A percentile compares a stretch with the other conserved stretches of the same genome.
phyloP scores from a whole-genome alignment of 2,888 invertebrate genomes.

The Cheilosia soror region DNA sequence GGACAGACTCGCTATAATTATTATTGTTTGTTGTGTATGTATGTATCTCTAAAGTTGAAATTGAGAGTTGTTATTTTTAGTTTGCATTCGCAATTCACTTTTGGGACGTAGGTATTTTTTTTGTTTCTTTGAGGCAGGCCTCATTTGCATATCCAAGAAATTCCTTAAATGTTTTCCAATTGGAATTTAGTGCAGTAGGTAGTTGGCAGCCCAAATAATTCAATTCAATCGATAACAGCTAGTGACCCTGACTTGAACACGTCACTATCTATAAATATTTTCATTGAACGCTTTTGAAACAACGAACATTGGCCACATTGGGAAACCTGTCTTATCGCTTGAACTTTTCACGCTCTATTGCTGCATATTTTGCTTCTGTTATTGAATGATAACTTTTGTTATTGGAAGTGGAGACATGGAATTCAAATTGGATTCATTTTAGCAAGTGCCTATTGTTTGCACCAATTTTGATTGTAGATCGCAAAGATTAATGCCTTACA shows the following conservation, averaged over 20 bases:
- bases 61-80: conserved; percentile 2
- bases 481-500: too few relatives aligned
- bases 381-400: not conserved
- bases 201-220: too few relatives aligned
- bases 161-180: too few relatives aligned
- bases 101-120: not conserved
- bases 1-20: not conserved
- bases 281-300: not conserved
- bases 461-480: not conserved
- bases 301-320: not conserved
- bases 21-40: not conserved
- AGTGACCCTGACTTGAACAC: conserved; percentile 42
- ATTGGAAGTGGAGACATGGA: not conserved
- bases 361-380: not conserved
- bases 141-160: not conserved
- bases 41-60: conserved; percentile 11
- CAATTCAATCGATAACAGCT: not conserved
- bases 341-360: conserved; percentile 25
- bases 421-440: not conserved
- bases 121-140: not conserved
- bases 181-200: too few relatives aligned
- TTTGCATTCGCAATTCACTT: not conserved
- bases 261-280: conserved; percentile 46
- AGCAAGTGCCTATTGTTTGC: not conserved
- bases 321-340: conserved; percentile 38